Conservation (phyloP, 2,888 invertebrate species). For the Xanthia togata region DNA sequence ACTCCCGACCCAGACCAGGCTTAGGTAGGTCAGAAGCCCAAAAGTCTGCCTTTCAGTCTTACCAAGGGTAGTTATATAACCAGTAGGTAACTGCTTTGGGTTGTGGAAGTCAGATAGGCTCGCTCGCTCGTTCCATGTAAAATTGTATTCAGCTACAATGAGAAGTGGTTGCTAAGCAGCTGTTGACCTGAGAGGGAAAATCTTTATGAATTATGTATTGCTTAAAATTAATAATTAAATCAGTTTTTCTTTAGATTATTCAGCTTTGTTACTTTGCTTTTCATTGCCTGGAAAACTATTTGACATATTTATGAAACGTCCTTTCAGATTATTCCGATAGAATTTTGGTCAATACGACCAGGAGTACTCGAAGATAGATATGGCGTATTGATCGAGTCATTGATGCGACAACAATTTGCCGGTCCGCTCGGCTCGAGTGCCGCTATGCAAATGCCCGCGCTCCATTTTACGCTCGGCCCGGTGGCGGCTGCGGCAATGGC, state of each 20-base stretch:
- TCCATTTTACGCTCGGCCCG: constrained; percentile 86
- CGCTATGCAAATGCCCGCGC: constrained; percentile 88
- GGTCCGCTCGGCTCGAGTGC: constrained; percentile 86
- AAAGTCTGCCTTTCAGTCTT: neutral
- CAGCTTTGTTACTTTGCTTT: neutral
- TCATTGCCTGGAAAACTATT: neutral
- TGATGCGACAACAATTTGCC: constrained; percentile 89
- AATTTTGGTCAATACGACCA: constrained; percentile 46
- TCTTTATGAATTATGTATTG: neutral
- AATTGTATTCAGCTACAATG: neutral
- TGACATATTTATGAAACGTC: neutral
- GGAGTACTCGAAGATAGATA: constrained; percentile 74
- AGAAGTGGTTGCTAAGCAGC: neutral
- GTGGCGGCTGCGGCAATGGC: constrained; percentile 68
- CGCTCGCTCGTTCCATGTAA: neutral
- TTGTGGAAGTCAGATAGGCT: neutral
- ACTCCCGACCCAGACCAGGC: too few species aligned
- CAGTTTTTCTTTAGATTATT: neutral
- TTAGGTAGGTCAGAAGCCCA: neutral
- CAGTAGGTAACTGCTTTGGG: neutral
- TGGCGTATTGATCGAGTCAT: constrained; percentile 87
- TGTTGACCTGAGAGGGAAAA: neutral
- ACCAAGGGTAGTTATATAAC: neutral
- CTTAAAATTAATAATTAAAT: neutral
- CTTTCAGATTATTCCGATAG: neutral